phyloP scores from a whole-genome alignment of 2,888 invertebrate species.

The Tetheella fluctuosa region DNA sequence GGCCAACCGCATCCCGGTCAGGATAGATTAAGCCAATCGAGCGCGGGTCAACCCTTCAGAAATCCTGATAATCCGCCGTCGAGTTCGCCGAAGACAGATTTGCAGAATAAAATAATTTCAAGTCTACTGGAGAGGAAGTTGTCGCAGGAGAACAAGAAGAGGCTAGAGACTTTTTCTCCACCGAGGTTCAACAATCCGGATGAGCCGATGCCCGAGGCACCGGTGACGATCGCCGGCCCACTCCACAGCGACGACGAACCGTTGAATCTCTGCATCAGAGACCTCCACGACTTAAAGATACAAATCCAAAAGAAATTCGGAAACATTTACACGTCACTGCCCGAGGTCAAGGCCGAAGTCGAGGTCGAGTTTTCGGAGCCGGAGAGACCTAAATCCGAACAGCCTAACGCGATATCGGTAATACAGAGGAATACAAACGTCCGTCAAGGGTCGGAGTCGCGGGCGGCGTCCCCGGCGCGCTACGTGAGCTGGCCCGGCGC shows the following conservation, averaged over 20 bases:
- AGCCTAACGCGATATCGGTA: conserved; percentile 72
- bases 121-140: conserved; percentile 88
- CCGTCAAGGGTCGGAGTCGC: neutral
- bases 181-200: conserved; percentile 65
- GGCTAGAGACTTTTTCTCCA: conserved; percentile 63
- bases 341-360: conserved; percentile 85
- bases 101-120: conserved; percentile 88
- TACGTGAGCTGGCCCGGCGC: neutral
- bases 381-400: conserved; percentile 72
- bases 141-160: conserved; percentile 86
- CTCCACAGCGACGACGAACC: conserved; percentile 87
- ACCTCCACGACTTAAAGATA: conserved; percentile 88
- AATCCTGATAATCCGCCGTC: conserved; percentile 39
- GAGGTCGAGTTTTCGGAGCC: conserved; percentile 74
- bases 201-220: conserved; percentile 68
- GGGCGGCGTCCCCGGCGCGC: neutral
- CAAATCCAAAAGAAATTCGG: conserved; percentile 86
- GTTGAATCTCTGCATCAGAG: conserved; percentile 92
- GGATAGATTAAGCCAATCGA: conserved; percentile 61
- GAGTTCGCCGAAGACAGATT: conserved; percentile 83
- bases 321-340: conserved; percentile 83
- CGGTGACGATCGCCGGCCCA: conserved; percentile 60
- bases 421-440: neutral
- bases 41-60: conserved; percentile 55
- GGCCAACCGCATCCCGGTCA: conserved; percentile 86